Conservation (phyloP, 1,140 invertebrate species). For the Musca domestica region DNA sequence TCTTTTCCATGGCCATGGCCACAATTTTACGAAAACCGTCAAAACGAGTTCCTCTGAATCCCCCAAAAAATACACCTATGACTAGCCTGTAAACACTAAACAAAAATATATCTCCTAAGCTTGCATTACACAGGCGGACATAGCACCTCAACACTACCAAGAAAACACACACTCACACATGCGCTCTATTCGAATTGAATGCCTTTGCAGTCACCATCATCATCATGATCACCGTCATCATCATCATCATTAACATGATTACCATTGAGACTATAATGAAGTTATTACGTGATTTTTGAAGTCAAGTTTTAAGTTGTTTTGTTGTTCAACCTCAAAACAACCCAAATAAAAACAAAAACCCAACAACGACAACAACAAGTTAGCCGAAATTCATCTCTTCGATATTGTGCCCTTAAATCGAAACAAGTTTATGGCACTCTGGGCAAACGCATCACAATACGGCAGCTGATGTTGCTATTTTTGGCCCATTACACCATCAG, state of each 20-base stretch:
- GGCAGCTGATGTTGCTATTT: background rate
- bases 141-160: too few relatives aligned
- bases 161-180: too few relatives aligned
- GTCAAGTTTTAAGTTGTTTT: background rate
- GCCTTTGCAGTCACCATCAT: background rate
- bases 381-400: too few relatives aligned
- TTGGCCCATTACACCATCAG: background rate
- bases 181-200: too few relatives aligned
- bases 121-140: too few relatives aligned
- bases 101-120: too few relatives aligned
- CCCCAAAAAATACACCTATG: background rate
- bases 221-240: background rate
- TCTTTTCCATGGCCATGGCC: conserved; percentile 19
- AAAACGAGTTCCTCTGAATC: background rate
- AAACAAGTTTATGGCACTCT: conserved; percentile 5
- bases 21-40: conserved; percentile 5
- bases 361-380: too few relatives aligned
- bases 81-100: too few relatives aligned
- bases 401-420: conserved; percentile 13
- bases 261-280: conserved; percentile 3
- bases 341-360: too few relatives aligned
- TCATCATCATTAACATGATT: background rate
- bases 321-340: conserved; percentile 11
- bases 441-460: background rate
- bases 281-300: conserved; percentile 21